Evolutionary conservation across 2,888 invertebrate species (phyloP).

Genomic region (Lepidochrysops patricia): DNA sequence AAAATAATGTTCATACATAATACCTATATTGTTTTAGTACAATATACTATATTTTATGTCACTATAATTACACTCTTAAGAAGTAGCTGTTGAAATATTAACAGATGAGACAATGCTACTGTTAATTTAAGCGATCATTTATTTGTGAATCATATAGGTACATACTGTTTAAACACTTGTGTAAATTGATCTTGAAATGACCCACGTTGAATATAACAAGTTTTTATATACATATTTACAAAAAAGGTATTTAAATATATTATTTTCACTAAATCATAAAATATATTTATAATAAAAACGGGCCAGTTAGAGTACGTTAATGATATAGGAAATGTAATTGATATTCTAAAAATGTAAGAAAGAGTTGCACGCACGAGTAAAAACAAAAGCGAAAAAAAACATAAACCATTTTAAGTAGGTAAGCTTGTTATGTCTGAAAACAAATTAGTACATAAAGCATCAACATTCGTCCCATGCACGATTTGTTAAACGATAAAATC

Average conservation of each 20-base stretch:
- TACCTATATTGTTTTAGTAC: no score
- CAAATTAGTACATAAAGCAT: background rate
- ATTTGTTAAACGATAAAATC: conserved; percentile 20
- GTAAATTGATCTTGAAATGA: background rate
- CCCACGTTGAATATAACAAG: background rate
- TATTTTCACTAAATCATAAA: no score
- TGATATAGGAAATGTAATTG: background rate
- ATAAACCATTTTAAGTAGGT: no score
- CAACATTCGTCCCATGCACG: background rate
- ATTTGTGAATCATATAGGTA: background rate
- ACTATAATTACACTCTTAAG: background rate
- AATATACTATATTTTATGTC: no score
- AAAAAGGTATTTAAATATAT: background rate
- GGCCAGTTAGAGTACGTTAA: background rate
- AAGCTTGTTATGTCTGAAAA: background rate
- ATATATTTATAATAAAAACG: no score
- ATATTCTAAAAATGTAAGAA: background rate
- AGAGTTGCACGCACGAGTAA: no score
- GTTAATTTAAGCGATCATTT: background rate
- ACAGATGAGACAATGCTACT: background rate
- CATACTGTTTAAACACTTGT: background rate
- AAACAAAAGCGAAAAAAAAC: no score
- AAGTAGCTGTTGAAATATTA: background rate
- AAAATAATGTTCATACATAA: no score
- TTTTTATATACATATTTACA: background rate